Evolutionary conservation across 2,797 vertebrate genomes (phyloP), one percentile per base, ranked within the genome.

Genomic region (Thripadectes ignobilis): DNA sequence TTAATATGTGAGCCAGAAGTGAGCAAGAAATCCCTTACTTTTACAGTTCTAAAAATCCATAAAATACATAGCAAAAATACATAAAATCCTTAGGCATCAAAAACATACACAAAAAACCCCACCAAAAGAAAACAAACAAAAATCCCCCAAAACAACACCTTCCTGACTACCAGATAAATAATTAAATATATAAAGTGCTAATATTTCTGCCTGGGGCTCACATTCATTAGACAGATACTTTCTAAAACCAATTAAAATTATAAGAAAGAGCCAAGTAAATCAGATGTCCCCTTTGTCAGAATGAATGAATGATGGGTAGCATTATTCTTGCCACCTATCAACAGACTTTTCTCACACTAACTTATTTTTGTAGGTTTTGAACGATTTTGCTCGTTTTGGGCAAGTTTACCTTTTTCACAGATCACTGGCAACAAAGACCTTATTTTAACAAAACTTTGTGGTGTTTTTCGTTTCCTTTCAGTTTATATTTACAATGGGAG

Each of bases 381-480:
- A 14, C 12, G 20, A 65, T 78, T 85, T 85, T 36, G 7, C 51
- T 81, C 81, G 22, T 45, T 67, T 89, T 29, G 3, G 8, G 14
- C 2, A 9, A 14, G 5, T 77, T 69, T 61, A 72, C 19, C 8
- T 54, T 48, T 6, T 62, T 46, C 36, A 46, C 0, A 0, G n/a
- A 85, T 57, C n/a, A 43, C 6, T 57, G 17, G 26, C 52, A 88
- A 71, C n/a, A 48, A 92, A 94, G 39, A 84, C 30, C 20, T 41
- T 32, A 69, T 26, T 26, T 48, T 45, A 83, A 54, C 24, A 65
- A 65, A 81, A 22, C 80, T 80, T 19, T 48, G 34, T 41, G 18
- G 16, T 14, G 15, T 11, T 67, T 52, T 85, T 57, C 10, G 55
- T 52, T 85, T 80, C 54, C 69, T 62, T 88, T 71, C 30, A 71